Base-by-base conservation (phyloP, 2,797 vertebrate species). In the Lacerta viridis region DNA sequence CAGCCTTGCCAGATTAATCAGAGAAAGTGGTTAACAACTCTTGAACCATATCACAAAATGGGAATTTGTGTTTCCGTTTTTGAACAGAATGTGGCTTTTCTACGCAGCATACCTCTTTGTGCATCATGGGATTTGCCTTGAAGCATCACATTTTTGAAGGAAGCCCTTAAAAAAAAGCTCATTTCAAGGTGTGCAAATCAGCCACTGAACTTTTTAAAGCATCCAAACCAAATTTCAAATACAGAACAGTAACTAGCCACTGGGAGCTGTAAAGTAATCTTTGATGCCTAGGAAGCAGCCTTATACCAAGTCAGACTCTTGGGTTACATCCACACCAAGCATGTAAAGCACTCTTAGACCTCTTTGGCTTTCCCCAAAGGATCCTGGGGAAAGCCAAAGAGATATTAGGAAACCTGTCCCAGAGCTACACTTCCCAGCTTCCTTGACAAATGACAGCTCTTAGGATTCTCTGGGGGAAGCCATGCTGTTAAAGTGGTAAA, bases 101-200 rank as follows among this genome's bases (percentile, higher is more conserved):
- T 76, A 39, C 36, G 66, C 11, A 66, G 36, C 4, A 39, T 80
- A 66, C 33, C 29, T 13, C 27, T 76, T 66, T 39, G 29, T 64
- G 29, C 43, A 13, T n/a, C 55, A 46, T 83, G 59, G 29, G 13
- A 29, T 23, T 87, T 87, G 27, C 41, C 59, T 75, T 76, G 36
- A 76, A 87, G 43, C 59, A 83, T 59, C 29, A 17, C 43, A 82
- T 87, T 64, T 87, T 43, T 75, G 29, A 25, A 33, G n/a, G 25
- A 87, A 33, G 59, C 11, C 13, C 43, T 39, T 78, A 50, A 13
- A 36, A 80, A 80, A 80, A 61, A 61, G 13, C 20, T 20, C 9
- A 23, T 18, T 33, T 7, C 8, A 83, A 69, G 66, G 64, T 4
- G 27, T 76, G 9, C 55, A 66, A 46, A 27, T 69, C 20, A 15